Evolutionary conservation across 2,797 vertebrate species (phyloP).

Genomic region (Malurus splendens): DNA sequence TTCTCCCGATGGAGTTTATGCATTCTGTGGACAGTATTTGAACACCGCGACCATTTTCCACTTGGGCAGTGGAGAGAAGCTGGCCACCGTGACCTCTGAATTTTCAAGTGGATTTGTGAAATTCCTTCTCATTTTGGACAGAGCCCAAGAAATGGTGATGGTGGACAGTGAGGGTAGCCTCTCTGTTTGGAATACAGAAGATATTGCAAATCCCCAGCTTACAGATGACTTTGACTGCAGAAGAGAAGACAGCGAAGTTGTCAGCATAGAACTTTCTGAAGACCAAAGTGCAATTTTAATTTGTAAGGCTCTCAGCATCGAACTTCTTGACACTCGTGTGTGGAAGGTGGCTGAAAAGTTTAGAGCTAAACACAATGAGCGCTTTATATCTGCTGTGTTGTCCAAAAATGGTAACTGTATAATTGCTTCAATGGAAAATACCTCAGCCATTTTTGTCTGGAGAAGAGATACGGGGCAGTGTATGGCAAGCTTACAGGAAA

Average conservation of each 20-base stretch:
- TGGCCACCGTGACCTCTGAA: conserved; percentile 93
- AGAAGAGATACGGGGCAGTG: conserved; percentile 95
- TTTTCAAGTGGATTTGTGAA: conserved; percentile 97
- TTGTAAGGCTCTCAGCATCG: conserved; percentile 94
- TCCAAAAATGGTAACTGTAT: conserved; percentile 97
- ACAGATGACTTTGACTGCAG: conserved; percentile 96
- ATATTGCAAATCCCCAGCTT: conserved; percentile 87
- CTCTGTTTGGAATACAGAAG: conserved; percentile 96
- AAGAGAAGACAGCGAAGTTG: conserved; percentile 92
- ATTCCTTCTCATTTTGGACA: conserved; percentile 92
- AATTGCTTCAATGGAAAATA: conserved; percentile 98
- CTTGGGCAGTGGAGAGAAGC: conserved; percentile 92
- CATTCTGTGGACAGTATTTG: conserved; percentile 96
- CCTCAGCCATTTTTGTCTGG: conserved; percentile 98
- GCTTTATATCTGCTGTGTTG: conserved; percentile 91
- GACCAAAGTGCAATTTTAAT: conserved; percentile 96
- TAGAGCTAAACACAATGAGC: conserved; percentile 93
- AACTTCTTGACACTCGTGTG: conserved; percentile 89
- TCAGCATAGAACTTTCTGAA: conserved; percentile 92
- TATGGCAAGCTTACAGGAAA: conserved; percentile 96
- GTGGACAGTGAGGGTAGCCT: conserved; percentile 95
- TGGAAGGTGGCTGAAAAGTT: conserved; percentile 99
- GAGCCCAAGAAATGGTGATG: conserved; percentile 95
- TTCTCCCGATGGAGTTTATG: conserved; percentile 92
- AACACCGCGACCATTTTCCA: conserved; percentile 94